A percentile compares a stretch with the other conserved stretches of the same genome.
Conservation (phyloP, 2,888 invertebrate species). For the Leptarthrus brevirostris region DNA sequence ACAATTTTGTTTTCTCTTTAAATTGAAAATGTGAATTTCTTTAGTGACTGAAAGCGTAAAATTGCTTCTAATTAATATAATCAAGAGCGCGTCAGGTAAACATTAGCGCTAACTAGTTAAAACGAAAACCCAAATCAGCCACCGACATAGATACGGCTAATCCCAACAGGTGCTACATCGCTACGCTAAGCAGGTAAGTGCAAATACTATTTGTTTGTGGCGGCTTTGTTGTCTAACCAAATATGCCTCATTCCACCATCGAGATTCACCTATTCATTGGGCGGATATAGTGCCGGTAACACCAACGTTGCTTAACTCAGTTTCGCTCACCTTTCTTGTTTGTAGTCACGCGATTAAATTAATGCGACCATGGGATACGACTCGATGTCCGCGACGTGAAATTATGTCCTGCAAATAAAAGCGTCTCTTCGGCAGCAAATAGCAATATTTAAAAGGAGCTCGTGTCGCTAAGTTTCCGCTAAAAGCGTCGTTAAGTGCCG, state of each 20-base stretch:
- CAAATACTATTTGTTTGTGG: constrained; percentile 27
- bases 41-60: neutral
- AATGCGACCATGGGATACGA: constrained; percentile 8
- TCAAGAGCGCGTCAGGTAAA: constrained; percentile 30
- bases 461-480: constrained; percentile 26
- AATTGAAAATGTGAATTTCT: constrained; percentile 21
- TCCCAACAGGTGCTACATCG: constrained; percentile 34
- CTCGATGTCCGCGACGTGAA: neutral
- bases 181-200: constrained; percentile 14
- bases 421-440: constrained; percentile 2
- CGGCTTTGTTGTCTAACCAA: constrained; percentile 26
- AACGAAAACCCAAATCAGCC: constrained; percentile 6
- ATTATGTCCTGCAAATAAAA: constrained; percentile 34
- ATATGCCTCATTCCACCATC: constrained; percentile 9
- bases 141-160: constrained; percentile 14
- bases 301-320: constrained; percentile 14
- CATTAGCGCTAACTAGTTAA: constrained; percentile 12
- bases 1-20: neutral
- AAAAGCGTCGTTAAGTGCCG: constrained; percentile 7
- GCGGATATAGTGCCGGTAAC: constrained; percentile 11
- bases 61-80: constrained; percentile 13
- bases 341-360: constrained; percentile 37
- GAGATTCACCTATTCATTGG: constrained; percentile 33
- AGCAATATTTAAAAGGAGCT: constrained; percentile 2
- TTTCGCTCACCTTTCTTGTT: constrained; percentile 20